Conservation (phyloP, 2,888 invertebrate species). For the Neria commutata region DNA sequence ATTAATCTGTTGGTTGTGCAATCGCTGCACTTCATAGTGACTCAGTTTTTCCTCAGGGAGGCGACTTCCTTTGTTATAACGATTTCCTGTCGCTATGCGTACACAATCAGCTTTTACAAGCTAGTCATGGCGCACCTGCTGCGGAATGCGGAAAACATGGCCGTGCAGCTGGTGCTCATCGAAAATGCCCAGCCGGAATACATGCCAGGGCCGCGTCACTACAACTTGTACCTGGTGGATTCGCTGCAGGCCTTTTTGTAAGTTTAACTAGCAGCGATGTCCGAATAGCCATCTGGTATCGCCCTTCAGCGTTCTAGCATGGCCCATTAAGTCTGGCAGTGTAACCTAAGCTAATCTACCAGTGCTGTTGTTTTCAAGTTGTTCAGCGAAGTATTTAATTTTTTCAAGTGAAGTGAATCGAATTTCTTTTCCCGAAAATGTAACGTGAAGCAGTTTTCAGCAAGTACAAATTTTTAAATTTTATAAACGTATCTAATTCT, state of each 20-base stretch:
- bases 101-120: not conserved
- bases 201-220: constrained; percentile 28
- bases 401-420: too few species aligned
- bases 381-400: too few species aligned
- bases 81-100: not conserved
- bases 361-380: too few species aligned
- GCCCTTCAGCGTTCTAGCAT: not conserved
- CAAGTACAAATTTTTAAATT: too few species aligned
- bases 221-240: constrained; percentile 40
- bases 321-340: too few species aligned
- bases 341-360: too few species aligned
- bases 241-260: constrained; percentile 43
- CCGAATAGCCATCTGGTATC: not conserved
- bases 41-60: not conserved
- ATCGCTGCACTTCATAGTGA: not conserved
- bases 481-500: too few species aligned
- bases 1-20: not conserved
- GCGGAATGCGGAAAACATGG: not conserved
- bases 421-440: too few species aligned
- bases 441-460: too few species aligned
- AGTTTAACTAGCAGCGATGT: constrained; percentile 17
- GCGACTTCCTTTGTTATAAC: not conserved
- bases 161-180: not conserved
- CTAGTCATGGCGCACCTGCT: not conserved
- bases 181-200: not conserved